Evolutionary conservation across 2,113 vertebrate genomes (phyloP).

Genomic region (Mixornis gularis): DNA sequence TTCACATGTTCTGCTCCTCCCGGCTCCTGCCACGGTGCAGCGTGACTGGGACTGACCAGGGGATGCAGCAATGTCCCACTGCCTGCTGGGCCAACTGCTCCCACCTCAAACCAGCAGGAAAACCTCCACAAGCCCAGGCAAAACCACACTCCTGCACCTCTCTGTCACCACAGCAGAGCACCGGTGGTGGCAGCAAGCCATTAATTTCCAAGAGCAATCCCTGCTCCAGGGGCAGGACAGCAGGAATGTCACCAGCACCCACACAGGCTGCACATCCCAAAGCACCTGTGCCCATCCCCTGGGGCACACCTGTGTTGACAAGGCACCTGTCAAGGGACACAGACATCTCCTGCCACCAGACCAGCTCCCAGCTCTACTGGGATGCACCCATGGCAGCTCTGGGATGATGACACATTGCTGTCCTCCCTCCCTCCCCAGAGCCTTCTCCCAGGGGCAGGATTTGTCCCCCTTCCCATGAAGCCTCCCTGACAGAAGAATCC

Average conservation of each 20-base stretch:
- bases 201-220: background rate
- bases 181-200: rapidly evolving
- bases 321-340: rapidly evolving
- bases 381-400: rapidly evolving
- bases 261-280: rapidly evolving
- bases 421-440: background rate
- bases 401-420: rapidly evolving
- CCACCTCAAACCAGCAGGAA: background rate
- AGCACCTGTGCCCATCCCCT: rapidly evolving
- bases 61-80: background rate
- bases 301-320: rapidly evolving
- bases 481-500: background rate
- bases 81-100: background rate
- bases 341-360: background rate
- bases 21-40: background rate
- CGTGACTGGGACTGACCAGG: rapidly evolving
- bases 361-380: background rate
- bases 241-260: rapidly evolving
- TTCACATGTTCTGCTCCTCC: background rate
- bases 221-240: background rate
- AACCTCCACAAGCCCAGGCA: background rate
- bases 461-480: background rate
- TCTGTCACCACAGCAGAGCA: background rate
- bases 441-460: background rate
- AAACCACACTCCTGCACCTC: background rate